Evolutionary conservation across 2,113 vertebrate genomes (phyloP).

Genomic region (Lepus americanus): DNA sequence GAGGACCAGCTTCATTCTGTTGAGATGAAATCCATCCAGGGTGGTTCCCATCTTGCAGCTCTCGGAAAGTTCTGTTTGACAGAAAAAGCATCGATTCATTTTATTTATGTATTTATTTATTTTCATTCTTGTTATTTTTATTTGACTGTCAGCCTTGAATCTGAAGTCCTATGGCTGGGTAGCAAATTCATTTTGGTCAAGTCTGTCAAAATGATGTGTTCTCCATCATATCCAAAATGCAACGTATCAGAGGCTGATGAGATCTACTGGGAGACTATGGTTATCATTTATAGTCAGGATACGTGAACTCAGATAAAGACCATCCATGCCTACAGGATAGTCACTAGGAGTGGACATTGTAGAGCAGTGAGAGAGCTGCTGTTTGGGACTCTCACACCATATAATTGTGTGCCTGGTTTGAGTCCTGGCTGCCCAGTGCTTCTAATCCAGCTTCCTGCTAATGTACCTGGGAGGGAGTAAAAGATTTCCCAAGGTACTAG

Average conservation of each 20-base stretch:
- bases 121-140: not conserved
- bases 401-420: too few species aligned
- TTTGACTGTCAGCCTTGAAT: not conserved
- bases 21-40: not conserved
- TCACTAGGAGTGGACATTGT: too few species aligned
- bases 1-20: not conserved
- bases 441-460: too few species aligned
- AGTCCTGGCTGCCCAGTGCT: too few species aligned
- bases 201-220: not conserved
- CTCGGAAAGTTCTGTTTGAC: not conserved
- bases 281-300: not conserved
- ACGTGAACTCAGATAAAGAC: not conserved
- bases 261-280: not conserved
- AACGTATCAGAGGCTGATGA: not conserved
- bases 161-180: not conserved
- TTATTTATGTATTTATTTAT: not conserved
- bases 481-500: too few species aligned
- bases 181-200: conserved; percentile 5
- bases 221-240: not conserved
- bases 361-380: too few species aligned
- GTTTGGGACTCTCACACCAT: too few species aligned
- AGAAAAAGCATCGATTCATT: not conserved
- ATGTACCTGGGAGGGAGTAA: too few species aligned
- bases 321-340: not conserved
- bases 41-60: not conserved